phyloP scores from a whole-genome alignment of 2,797 vertebrate genomes.

The Paramormyrops hopkinsi region DNA sequence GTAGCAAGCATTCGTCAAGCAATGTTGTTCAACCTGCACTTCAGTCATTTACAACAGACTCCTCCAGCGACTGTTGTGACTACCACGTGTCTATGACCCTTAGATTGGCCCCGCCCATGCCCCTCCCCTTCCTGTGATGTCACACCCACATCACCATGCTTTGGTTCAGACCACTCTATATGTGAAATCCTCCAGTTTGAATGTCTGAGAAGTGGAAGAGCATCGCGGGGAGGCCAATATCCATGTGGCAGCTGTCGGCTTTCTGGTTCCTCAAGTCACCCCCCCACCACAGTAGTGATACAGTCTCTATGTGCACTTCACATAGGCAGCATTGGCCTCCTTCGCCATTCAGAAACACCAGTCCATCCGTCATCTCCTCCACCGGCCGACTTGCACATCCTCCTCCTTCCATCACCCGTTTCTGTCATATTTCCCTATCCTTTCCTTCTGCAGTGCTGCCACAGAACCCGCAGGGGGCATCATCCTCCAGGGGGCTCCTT shows the following conservation, averaged over 20 bases:
- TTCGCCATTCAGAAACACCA: background rate
- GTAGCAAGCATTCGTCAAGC: background rate
- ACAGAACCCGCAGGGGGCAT: background rate
- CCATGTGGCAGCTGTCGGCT: background rate
- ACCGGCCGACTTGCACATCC: background rate
- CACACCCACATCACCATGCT: background rate
- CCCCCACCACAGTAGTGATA: background rate
- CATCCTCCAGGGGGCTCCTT: background rate
- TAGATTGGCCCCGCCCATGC: background rate
- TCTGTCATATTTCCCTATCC: background rate
- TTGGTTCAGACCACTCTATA: background rate
- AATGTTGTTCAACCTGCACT: background rate
- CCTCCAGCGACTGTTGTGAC: background rate
- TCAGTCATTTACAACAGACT: background rate
- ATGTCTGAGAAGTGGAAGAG: background rate
- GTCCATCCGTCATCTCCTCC: background rate
- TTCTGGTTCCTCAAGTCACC: background rate
- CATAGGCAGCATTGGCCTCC: background rate
- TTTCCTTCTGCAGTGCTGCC: background rate
- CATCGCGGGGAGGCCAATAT: background rate
- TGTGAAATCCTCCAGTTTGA: background rate
- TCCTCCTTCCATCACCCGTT: background rate
- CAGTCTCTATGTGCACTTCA: background rate
- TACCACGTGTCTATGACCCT: background rate
- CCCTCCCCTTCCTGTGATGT: background rate